Base-by-base conservation (phyloP, 2,888 invertebrate species). In the Patella pellucida region DNA sequence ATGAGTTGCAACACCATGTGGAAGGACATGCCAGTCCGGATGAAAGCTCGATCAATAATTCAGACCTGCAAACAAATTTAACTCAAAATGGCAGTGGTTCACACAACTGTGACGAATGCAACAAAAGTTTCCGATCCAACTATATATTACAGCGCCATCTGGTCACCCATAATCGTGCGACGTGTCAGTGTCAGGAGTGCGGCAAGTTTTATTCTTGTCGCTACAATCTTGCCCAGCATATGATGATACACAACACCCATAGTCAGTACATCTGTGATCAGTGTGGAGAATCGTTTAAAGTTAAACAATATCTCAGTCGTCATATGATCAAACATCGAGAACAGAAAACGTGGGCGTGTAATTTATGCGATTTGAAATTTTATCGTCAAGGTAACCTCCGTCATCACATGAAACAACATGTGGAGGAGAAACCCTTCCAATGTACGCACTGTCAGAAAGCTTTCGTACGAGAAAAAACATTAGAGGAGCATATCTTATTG, bases 321-420 rank as follows among this genome's bases (percentile, higher is more conserved):
- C 62, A 62, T 62, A 62, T 62, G 62, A 62, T 62, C 62, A 62
- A 62, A 19, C 62, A 62, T 62, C 62, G 62, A 23, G 62, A 62
- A 62, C 62, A 62, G 23, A 62, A 62, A 62, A 62, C 62, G 0
- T 62, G 62, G 62, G 19, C 19, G 14, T 62, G 62, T 62, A 62
- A 23, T 23, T 23, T 62, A 23, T 62, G 62, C 23, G 62, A 62
- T 62, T 14, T 62, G 5, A 62, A 62, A 23, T 62, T 62, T 23
- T 62, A 62, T 23, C 19, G 62, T 23, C 62, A 62, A 23, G 62
- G 62, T 12, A 62, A 62, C 62, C 23, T 62, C 19, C 19, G 62
- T 11, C 62, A 62, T 14, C 62, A 62, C 62, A 62, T 62, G 62
- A 62, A 62, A 23, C 62, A 62, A 14, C 62, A 62, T 16, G 62